Conservation (phyloP, 2,797 vertebrate genomes). For the Phylloscopus collybita region DNA sequence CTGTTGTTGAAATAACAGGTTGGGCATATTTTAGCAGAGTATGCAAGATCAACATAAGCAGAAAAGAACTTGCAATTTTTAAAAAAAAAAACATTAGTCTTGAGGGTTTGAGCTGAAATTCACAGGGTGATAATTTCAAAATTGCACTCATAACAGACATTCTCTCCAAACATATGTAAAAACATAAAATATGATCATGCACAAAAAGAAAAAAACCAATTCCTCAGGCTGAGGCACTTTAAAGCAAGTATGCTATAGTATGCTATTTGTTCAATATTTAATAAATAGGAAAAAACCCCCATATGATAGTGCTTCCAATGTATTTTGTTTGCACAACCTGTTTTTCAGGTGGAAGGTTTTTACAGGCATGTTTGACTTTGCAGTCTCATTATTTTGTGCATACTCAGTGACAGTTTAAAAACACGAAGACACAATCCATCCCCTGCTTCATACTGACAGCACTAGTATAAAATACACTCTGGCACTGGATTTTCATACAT, state of each 20-base stretch:
- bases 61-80: not conserved
- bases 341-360: not conserved
- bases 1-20: not conserved
- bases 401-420: not conserved
- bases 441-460: not conserved
- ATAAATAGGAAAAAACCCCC: not conserved
- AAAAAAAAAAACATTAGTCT: not conserved
- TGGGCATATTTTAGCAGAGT: not conserved
- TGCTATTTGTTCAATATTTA: not conserved
- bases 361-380: not conserved
- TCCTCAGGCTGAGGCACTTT: not conserved
- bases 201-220: not conserved
- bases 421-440: not conserved
- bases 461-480: not conserved
- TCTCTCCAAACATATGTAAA: not conserved
- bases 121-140: not conserved
- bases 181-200: not conserved
- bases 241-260: not conserved
- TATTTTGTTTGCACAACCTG: not conserved
- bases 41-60: not conserved
- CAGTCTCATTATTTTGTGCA: not conserved
- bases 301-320: not conserved
- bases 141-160: not conserved
- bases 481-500: not conserved
- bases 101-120: not conserved